phyloP scores from a whole-genome alignment of 2,113 vertebrate species.

The Litocranius walleri region DNA sequence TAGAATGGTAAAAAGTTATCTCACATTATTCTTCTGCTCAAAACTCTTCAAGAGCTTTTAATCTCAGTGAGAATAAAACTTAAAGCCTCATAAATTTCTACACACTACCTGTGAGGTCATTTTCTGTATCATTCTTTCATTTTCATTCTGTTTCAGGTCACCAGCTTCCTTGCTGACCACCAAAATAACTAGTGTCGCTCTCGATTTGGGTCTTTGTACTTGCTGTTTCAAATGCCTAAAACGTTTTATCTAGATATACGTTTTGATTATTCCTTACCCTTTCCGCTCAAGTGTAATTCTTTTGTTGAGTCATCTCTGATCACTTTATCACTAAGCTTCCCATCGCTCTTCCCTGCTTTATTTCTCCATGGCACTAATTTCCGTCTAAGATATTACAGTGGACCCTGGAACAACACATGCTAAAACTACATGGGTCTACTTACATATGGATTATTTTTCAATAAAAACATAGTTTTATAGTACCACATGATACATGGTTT shows the following conservation, averaged over 20 bases:
- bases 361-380: neutral
- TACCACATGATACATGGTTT: neutral
- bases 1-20: neutral
- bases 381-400: neutral
- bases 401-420: neutral
- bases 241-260: neutral
- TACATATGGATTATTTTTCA: neutral
- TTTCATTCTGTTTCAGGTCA: neutral
- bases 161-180: neutral
- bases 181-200: neutral
- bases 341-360: neutral
- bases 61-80: neutral
- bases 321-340: neutral
- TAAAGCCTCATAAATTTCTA: neutral
- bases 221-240: neutral
- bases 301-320: neutral
- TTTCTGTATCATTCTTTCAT: neutral
- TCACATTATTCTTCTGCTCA: neutral
- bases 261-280: neutral
- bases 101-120: neutral
- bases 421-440: neutral
- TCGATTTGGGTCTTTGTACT: neutral
- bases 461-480: neutral
- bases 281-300: neutral
- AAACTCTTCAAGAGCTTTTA: neutral